phyloP scores from a whole-genome alignment of 2,113 vertebrate genomes.

The Prionailurus bengalensis region DNA sequence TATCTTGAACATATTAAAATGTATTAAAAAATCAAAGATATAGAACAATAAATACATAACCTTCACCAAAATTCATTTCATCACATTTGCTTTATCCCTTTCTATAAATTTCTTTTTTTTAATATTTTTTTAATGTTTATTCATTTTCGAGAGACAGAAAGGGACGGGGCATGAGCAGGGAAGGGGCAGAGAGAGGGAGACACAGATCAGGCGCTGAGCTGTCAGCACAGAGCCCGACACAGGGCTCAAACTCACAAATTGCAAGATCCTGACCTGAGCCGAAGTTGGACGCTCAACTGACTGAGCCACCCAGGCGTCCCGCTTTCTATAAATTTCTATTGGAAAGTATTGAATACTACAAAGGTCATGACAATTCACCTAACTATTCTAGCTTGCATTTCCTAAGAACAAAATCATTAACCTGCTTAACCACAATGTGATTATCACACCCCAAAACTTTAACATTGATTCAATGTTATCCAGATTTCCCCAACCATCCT shows the following conservation, averaged over 20 bases:
- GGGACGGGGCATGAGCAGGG: too few species aligned
- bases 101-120: background rate
- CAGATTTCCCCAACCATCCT: background rate
- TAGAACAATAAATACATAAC: background rate
- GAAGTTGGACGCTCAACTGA: too few species aligned
- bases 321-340: background rate
- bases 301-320: too few species aligned
- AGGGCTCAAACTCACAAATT: too few species aligned
- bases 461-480: background rate
- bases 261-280: too few species aligned
- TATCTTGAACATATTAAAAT: constrained; percentile 9
- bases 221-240: too few species aligned
- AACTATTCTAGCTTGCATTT: background rate
- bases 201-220: too few species aligned
- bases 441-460: background rate
- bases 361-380: background rate
- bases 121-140: too few species aligned
- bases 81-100: background rate
- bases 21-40: background rate
- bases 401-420: background rate
- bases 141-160: too few species aligned
- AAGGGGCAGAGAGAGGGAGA: too few species aligned
- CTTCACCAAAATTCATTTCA: background rate
- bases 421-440: background rate
- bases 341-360: background rate